Base-by-base conservation (phyloP, 1,140 invertebrate species). In the Nautilus pompilius region DNA sequence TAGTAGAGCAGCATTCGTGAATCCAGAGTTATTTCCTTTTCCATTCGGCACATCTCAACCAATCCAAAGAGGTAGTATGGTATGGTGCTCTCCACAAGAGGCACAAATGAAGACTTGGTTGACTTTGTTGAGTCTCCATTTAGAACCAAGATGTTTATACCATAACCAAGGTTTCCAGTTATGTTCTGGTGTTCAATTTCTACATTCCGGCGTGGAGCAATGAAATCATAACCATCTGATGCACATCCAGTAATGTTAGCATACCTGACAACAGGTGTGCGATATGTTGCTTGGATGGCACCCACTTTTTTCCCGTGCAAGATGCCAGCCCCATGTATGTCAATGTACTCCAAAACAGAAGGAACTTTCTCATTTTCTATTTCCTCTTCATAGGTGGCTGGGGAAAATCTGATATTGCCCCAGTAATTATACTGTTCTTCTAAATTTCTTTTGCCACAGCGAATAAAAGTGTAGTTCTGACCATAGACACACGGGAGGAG, bases 11-110 rank as follows among this genome's bases (percentile, higher is more conserved):
- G 77, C 5, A 99, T 88, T 60, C 96, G 85, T 74, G 98, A 94
- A 80, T 95, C 90, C 0, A 99, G 87, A 6, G 86, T 86, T 29
- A 99, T 89, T 75, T 93, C 91, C 85, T 99, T 97, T 17, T 90
- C 89, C 0, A 93, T 91, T 79, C 97, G 93, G 80, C 97, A 99
- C 60, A 99, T 96, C 68, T 99, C 93, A 20, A 99, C 88, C 69
- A 99, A 80, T 32, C 96, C 96, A 82, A 97, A 98, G n/a, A 96
- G 82, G 73, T 93, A 88, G 76, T 98, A 98, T 0, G 96, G 96
- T 30, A 99, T 86, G 74, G 91, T 91, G 1, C 96, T 85, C 4
- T 63, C 58, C 5, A 67, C 66, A 5, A 79, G 60, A 3, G 79
- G 76, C 36, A 55, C 57, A 54, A 82, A 82, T 5, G 93, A 94